Conservation (phyloP, 2,113 vertebrate species). For the Sebastes schlegelii region DNA sequence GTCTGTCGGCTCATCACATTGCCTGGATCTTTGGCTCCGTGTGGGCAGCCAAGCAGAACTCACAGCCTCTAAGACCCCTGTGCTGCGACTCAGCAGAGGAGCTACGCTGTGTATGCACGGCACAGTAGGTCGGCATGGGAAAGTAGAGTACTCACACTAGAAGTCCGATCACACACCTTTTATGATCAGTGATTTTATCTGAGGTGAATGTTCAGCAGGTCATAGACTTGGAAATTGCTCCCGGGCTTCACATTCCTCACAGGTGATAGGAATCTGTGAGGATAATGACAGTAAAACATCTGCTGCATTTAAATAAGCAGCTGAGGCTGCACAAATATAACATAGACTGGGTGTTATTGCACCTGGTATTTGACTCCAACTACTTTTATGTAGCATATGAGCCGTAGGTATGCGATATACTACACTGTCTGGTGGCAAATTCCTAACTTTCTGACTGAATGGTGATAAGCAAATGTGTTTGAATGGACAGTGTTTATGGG, state of each 20-base stretch:
- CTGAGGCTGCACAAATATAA: background rate
- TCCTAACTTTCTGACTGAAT: background rate
- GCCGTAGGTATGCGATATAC: background rate
- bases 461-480: background rate
- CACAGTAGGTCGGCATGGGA: conserved; percentile 4
- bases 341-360: background rate
- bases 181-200: conserved; percentile 33
- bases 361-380: background rate
- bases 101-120: conserved; percentile 36
- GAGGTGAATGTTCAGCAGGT: conserved; percentile 5
- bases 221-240: conserved; percentile 22
- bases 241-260: background rate
- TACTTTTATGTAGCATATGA: background rate
- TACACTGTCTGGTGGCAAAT: background rate
- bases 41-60: conserved; percentile 70
- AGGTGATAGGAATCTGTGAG: conserved; percentile 1
- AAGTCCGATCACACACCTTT: conserved; percentile 28
- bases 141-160: background rate
- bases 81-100: conserved; percentile 31
- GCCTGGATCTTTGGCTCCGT: conserved; percentile 57
- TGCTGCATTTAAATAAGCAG: conserved; percentile 1
- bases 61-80: conserved; percentile 31
- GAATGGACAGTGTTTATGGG: background rate
- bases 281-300: conserved; percentile 1
- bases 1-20: conserved; percentile 54